phyloP scores from a whole-genome alignment of 2,797 vertebrate genomes.

The Sebastes alutus region DNA sequence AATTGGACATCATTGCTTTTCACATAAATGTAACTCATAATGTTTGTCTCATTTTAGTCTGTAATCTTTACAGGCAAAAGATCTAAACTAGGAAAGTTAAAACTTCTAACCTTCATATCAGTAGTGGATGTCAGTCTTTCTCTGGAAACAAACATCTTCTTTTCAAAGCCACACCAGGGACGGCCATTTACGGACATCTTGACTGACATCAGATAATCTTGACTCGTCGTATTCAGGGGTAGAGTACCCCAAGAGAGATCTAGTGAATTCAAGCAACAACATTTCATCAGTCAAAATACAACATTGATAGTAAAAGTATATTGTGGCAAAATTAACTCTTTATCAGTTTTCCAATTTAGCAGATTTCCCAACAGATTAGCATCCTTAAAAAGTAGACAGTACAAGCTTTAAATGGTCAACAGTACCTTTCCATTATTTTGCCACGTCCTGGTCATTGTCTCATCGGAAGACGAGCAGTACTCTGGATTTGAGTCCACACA shows the following conservation, averaged over 20 bases:
- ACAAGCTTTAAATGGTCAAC: neutral
- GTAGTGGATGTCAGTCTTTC: neutral
- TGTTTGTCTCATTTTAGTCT: too few relatives aligned
- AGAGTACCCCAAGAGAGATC: neutral
- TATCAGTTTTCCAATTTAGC: neutral
- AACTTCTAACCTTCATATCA: neutral
- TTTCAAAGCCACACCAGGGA: constrained; percentile 1
- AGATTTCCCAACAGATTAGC: neutral
- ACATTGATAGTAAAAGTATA: neutral
- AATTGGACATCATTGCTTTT: too few relatives aligned
- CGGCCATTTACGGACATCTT: neutral
- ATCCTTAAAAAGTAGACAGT: neutral
- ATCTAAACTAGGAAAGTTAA: too few relatives aligned
- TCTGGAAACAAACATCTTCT: neutral
- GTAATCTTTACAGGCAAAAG: too few relatives aligned
- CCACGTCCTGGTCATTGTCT: neutral
- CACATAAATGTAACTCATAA: too few relatives aligned
- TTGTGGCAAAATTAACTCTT: neutral
- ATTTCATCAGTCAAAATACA: neutral
- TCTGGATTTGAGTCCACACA: constrained; percentile 12
- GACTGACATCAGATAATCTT: constrained; percentile 4
- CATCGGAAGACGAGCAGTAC: constrained; percentile 5
- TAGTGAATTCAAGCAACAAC: neutral
- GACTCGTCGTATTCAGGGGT: neutral
- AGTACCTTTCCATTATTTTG: constrained; percentile 43